Conservation (phyloP, 1,140 invertebrate species). For the Drosophila lini region DNA sequence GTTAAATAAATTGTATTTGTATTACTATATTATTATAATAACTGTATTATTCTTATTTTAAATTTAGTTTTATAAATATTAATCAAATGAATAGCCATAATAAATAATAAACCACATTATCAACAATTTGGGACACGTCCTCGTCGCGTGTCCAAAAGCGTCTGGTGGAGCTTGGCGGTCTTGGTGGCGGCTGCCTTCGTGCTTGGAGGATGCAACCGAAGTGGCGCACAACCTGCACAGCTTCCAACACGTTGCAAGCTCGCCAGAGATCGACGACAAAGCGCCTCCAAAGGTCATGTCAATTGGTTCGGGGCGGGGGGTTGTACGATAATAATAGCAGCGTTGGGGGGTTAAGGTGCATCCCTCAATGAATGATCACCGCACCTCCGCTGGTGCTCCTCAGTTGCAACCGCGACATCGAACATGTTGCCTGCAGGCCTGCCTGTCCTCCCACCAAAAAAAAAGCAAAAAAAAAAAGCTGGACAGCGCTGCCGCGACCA, state of each 20-base stretch:
- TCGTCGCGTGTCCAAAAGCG: slow-evolving; percentile 81
- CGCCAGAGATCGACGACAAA: slow-evolving; percentile 15
- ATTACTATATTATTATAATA: too few relatives aligned
- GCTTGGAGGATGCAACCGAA: slow-evolving; percentile 49
- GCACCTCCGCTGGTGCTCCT: slow-evolving; percentile 2
- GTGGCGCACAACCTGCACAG: slow-evolving; percentile 19
- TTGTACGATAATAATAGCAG: neutral
- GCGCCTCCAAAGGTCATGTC: slow-evolving; percentile 38
- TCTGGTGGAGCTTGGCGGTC: slow-evolving; percentile 66
- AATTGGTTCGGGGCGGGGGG: neutral
- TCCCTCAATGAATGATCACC: slow-evolving; percentile 42
- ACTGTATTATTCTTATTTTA: too few relatives aligned
- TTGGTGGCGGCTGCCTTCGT: slow-evolving; percentile 15
- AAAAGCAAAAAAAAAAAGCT: slow-evolving; percentile 32
- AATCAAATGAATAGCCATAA: neutral
- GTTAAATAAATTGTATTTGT: too few relatives aligned
- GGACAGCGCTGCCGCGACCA: slow-evolving; percentile 35
- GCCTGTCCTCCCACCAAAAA: slow-evolving; percentile 1
- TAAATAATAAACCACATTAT: neutral
- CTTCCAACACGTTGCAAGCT: slow-evolving; percentile 48
- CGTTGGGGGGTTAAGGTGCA: slow-evolving; percentile 12
- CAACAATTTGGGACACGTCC: slow-evolving; percentile 56
- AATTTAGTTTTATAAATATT: too few relatives aligned
- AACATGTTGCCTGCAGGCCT: slow-evolving; percentile 32
- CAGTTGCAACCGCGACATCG: slow-evolving; percentile 19